phyloP scores from a whole-genome alignment of 2,888 invertebrate genomes.

The Hemistola chrysoprasaria region DNA sequence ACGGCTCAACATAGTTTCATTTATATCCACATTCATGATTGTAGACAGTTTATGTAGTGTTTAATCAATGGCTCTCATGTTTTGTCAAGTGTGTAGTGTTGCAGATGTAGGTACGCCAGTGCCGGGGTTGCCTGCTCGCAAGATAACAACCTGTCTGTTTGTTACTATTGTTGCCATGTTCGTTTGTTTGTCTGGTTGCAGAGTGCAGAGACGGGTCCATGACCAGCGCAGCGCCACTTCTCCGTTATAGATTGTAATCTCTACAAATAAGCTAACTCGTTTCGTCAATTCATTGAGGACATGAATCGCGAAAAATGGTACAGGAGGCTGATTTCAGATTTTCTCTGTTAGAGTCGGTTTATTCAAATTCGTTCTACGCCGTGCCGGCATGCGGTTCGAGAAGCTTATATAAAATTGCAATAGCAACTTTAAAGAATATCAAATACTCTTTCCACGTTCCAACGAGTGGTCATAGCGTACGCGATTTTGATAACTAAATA shows the following conservation, averaged over 20 bases:
- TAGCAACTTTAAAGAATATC: too few species aligned
- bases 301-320: too few species aligned
- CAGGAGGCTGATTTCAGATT: too few species aligned
- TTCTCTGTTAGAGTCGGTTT: too few species aligned
- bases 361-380: too few species aligned
- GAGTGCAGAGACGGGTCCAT: conserved; percentile 48
- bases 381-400: too few species aligned
- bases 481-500: too few species aligned
- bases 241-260: conserved; percentile 60
- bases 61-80: conserved; percentile 34
- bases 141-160: conserved; percentile 37
- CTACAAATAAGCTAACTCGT: conserved; percentile 45
- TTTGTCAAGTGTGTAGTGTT: conserved; percentile 75
- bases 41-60: conserved; percentile 31
- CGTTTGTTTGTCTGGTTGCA: conserved; percentile 77
- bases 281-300: conserved; percentile 32
- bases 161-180: conserved; percentile 72
- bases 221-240: conserved; percentile 49
- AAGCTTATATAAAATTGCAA: too few species aligned
- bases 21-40: conserved; percentile 30
- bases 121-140: conserved; percentile 60
- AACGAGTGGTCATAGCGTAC: too few species aligned
- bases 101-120: conserved; percentile 69
- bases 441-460: too few species aligned
- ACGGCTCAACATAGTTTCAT: too few species aligned